Evolutionary conservation across 2,113 vertebrate genomes (phyloP), one percentile per base, ranked within the genome.

Genomic region (Ginglymostoma cirratum): DNA sequence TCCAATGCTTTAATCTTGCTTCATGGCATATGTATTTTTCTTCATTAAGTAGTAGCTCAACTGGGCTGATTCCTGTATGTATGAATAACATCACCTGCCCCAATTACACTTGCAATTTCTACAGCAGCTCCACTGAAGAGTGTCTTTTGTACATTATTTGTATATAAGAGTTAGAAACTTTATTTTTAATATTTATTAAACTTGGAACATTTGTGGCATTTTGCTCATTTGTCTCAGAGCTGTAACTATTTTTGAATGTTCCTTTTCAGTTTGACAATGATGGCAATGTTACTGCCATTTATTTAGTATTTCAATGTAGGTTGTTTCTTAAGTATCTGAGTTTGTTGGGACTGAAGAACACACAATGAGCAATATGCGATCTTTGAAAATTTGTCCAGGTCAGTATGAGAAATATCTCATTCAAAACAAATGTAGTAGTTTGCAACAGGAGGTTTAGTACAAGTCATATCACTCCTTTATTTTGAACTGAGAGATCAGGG

Each of bases 151-250:
- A 97, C 97, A 96, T 98, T 98, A 98, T 98, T 97, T 98, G 98
- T 98, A 98, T 98, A 98, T 98, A 98, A 97, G 97, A 98, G 98
- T 98, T 97, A 98, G 97, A 98, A 97, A 96, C 97, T 97, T 98
- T 98, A 98, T 98, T 98, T 98, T 98, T 97, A 97, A 98, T 99
- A 99, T 98, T 99, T 99, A 99, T 99, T 99, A 99, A 99, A 99
- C 97, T 97, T 97, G 97, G 97, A 97, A 97, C 97, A 96, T 97
- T 97, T 98, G 96, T 98, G 98, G 97, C 98, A 97, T 98, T 98
- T 98, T 98, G 98, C 98, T 52, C 94, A 69, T 95, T 95, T 95
- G 67, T 95, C 94, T 95, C 69, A 72, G 42, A 76, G 42, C 94
- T 72, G 67, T 52, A 72, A 52, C 67, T 95, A 72, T 95, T 95